Evolutionary conservation across 53 echinoderm and acorn worm species (phyloP).

Genomic region (Antedon mediterranea): DNA sequence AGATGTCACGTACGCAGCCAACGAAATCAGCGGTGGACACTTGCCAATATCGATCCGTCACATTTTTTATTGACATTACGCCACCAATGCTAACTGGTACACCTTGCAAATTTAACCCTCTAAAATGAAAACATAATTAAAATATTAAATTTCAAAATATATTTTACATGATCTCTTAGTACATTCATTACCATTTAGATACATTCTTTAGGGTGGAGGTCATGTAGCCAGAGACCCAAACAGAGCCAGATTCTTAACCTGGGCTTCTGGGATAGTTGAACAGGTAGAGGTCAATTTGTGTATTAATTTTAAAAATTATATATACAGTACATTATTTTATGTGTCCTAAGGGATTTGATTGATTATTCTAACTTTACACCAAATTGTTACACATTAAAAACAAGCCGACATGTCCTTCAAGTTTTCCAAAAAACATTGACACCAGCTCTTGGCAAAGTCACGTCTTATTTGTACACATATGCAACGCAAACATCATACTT

Average conservation of each 20-base stretch:
- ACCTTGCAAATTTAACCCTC: slow-evolving; percentile 38
- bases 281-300: no score
- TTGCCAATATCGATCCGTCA: slow-evolving; percentile 57
- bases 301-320: no score
- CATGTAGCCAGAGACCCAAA: no score
- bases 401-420: neutral
- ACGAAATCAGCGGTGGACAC: slow-evolving; percentile 73
- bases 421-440: neutral
- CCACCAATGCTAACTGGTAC: slow-evolving; percentile 60
- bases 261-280: no score
- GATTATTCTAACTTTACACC: neutral
- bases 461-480: neutral
- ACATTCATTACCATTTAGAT: no score
- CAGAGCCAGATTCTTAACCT: no score
- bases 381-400: neutral
- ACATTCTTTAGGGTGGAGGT: no score
- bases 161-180: no score
- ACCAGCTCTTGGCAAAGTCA: neutral
- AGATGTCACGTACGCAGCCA: slow-evolving; percentile 75
- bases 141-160: no score
- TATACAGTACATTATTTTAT: no score
- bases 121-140: slow-evolving; percentile 13
- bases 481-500: neutral
- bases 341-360: no score
- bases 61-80: slow-evolving; percentile 33